A percentile compares a stretch with the other conserved stretches of the same genome.
These are phyloP conservation scores for Champsocephalus esox DNA, from an alignment of 2,797 vertebrate species.

Conservation along the genomic window DNA sequence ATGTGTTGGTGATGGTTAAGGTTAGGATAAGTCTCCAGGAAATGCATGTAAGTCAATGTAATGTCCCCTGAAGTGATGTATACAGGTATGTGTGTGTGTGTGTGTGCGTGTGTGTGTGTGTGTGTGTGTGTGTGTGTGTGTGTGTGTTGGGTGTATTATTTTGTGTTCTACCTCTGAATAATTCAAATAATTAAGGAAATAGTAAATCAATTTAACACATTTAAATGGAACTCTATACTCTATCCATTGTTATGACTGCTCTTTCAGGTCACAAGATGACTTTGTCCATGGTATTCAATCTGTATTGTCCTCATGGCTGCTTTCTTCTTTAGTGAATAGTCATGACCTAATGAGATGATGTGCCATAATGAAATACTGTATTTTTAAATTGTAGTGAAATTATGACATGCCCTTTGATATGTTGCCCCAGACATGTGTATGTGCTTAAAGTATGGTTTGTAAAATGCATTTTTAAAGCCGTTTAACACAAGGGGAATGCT, in stretches of 20 bases:
- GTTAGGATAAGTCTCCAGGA: too few species aligned
- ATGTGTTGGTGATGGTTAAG: too few species aligned
- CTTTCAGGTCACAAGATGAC: slow-evolving; percentile 9
- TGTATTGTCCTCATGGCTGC: not conserved
- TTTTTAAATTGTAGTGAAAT: slow-evolving; percentile 5
- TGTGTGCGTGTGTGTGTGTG: not conserved
- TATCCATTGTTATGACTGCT: slow-evolving; percentile 9
- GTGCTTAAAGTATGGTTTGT: not conserved
- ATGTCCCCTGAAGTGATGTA: too few species aligned
- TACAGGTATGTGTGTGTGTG: not conserved
- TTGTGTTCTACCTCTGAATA: slow-evolving; percentile 8
- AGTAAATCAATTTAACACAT: slow-evolving; percentile 28
- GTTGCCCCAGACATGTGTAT: slow-evolving; percentile 14
- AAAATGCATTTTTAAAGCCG: slow-evolving; percentile 34
- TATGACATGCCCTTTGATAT: slow-evolving; percentile 16
- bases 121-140: not conserved
- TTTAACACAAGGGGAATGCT: slow-evolving; percentile 25
- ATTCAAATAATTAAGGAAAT: slow-evolving; percentile 43
- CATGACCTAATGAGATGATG: slow-evolving; percentile 15
- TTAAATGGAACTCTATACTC: slow-evolving; percentile 26
- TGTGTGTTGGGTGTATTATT: not conserved
- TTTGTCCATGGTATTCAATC: slow-evolving; percentile 3
- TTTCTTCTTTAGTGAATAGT: slow-evolving; percentile 6
- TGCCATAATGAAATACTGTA: not conserved
- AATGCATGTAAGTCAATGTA: too few species aligned